These are phyloP conservation scores for Varecia variegata DNA, from an alignment of 2,797 vertebrate genomes.

Conservation along the genomic window DNA sequence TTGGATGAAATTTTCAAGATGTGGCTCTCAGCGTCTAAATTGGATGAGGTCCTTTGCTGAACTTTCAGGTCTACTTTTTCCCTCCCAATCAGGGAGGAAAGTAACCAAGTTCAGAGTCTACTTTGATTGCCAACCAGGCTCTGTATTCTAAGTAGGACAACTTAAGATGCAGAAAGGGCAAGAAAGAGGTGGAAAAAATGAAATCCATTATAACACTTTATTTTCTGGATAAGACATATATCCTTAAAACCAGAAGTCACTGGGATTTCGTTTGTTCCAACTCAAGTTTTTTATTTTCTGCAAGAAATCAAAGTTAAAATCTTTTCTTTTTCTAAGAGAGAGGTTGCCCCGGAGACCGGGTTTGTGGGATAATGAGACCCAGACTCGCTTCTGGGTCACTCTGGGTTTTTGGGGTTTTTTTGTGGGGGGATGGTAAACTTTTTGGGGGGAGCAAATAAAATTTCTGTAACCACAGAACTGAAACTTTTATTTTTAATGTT, in stretches of 20 bases:
- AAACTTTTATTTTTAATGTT: constrained; percentile 26
- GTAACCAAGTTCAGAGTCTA: background rate
- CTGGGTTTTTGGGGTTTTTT: background rate
- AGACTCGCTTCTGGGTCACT: background rate
- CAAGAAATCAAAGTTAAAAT: background rate
- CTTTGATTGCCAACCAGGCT: background rate
- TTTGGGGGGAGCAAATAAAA: background rate
- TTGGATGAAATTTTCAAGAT: constrained; percentile 21
- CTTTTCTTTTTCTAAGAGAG: background rate
- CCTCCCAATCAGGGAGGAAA: background rate
- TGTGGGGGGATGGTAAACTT: background rate
- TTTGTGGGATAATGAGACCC: background rate
- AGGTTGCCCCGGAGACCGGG: background rate
- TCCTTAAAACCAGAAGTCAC: background rate
- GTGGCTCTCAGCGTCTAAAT: background rate
- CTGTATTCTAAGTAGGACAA: background rate
- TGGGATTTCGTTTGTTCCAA: background rate
- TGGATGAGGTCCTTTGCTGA: constrained; percentile 2
- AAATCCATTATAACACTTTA: background rate
- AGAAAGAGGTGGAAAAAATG: background rate
- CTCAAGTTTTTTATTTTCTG: background rate
- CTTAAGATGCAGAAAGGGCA: background rate
- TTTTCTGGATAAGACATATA: background rate
- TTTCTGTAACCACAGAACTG: background rate
- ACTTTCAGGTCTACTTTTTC: background rate